These are phyloP conservation scores for Nudaria mundana DNA, from an alignment of 2,888 invertebrate genomes.

Conservation along the genomic window DNA sequence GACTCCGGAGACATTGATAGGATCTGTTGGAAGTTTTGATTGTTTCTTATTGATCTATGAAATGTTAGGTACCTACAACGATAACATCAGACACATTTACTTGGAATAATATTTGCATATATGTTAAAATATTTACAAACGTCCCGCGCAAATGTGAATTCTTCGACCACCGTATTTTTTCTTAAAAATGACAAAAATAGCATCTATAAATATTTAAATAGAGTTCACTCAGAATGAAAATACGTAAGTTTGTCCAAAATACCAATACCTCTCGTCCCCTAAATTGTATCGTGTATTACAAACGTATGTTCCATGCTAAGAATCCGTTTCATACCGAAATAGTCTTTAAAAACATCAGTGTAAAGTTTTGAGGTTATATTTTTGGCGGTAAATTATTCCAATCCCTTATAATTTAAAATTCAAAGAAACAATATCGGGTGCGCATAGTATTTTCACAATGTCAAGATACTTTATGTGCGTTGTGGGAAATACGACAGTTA, in stretches of 20 bases:
- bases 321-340: conserved; percentile 35
- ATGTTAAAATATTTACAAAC: conserved; percentile 53
- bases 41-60: conserved; percentile 41
- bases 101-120: conserved; percentile 47
- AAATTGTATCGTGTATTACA: conserved; percentile 44
- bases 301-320: conserved; percentile 26
- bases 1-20: no score
- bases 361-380: conserved; percentile 35
- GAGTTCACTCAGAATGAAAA: conserved; percentile 16
- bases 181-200: conserved; percentile 12
- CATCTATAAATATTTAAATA: conserved; percentile 17
- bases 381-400: conserved; percentile 25
- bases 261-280: conserved; percentile 49
- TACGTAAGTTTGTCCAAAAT: conserved; percentile 37
- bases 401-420: conserved; percentile 62
- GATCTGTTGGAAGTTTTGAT: no score
- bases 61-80: no score
- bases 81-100: conserved; percentile 46
- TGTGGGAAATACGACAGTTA: conserved; percentile 69
- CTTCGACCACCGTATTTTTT: conserved; percentile 24
- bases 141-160: conserved; percentile 37
- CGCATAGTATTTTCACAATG: conserved; percentile 58
- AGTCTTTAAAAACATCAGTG: conserved; percentile 30
- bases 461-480: conserved; percentile 68
- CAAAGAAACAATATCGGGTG: conserved; percentile 76